phyloP scores from a whole-genome alignment of 2,797 vertebrate species.

The Acanthurus lineatus region DNA sequence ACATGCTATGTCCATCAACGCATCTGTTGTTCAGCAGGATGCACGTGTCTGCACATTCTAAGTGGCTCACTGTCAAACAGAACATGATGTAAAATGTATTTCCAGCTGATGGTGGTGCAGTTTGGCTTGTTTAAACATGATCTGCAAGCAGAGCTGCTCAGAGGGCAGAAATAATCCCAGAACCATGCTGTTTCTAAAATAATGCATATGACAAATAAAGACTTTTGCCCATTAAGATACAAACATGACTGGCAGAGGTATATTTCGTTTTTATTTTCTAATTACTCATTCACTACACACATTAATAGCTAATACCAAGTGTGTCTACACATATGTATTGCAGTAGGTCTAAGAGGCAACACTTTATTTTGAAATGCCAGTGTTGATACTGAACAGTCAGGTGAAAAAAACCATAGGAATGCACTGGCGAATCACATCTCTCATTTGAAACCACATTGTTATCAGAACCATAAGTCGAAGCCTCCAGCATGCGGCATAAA shows the following conservation, averaged over 20 bases:
- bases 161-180: not conserved
- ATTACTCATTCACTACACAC: no score
- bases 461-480: not conserved
- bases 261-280: no score
- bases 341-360: not conserved
- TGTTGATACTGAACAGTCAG: not conserved
- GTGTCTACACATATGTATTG: not conserved
- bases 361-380: not conserved
- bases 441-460: not conserved
- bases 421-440: not conserved
- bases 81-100: slow-evolving; percentile 2
- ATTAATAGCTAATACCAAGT: no score
- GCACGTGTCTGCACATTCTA: not conserved
- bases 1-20: not conserved
- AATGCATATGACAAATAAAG: not conserved
- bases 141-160: slow-evolving; percentile 1
- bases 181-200: slow-evolving; percentile 2
- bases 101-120: not conserved
- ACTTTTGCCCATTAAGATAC: not conserved
- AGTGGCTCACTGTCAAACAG: not conserved
- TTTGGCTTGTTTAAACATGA: slow-evolving; percentile 26
- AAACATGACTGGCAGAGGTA: not conserved
- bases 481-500: not conserved
- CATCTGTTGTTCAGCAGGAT: slow-evolving; percentile 8
- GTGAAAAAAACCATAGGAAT: not conserved